A percentile compares a stretch with the other conserved stretches of the same genome.
Evolutionary conservation across 2,888 invertebrate genomes (phyloP).

Genomic region (Tillus elongatus): DNA sequence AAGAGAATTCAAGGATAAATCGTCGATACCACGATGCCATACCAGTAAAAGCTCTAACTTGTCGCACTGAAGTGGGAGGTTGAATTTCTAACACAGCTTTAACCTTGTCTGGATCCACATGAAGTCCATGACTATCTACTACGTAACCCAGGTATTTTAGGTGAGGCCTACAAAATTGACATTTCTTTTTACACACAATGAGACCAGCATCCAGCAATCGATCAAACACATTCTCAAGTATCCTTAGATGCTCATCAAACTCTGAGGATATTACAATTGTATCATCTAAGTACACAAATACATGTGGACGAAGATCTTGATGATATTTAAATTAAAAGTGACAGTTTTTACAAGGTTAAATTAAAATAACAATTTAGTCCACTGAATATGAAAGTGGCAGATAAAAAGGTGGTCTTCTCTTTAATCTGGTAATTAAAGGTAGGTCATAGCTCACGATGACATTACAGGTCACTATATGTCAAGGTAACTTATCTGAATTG

Average conservation of each 20-base stretch:
- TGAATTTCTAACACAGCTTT: constrained; percentile 18
- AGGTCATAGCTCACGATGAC: too few relatives aligned
- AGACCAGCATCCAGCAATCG: constrained; percentile 9
- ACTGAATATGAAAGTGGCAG: too few relatives aligned
- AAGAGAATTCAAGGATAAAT: constrained; percentile 13
- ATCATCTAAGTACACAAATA: constrained; percentile 17
- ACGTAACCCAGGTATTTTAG: constrained; percentile 15
- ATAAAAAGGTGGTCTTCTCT: too few relatives aligned
- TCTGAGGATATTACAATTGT: constrained; percentile 9
- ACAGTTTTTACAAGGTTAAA: too few relatives aligned
- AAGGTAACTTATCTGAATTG: too few relatives aligned
- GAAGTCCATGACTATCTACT: constrained; percentile 13
- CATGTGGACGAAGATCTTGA: constrained; percentile 16
- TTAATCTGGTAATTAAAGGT: too few relatives aligned
- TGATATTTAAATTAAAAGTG: too few relatives aligned
- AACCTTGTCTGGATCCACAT: constrained; percentile 19
- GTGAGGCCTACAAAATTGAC: constrained; percentile 15
- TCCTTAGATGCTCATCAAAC: constrained; percentile 8
- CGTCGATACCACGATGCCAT: constrained; percentile 16
- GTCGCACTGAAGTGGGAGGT: constrained; percentile 10
- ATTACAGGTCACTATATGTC: too few relatives aligned
- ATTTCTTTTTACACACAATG: constrained; percentile 15
- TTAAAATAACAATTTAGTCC: too few relatives aligned
- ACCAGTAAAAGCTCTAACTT: constrained; percentile 15
- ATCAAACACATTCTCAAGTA: constrained; percentile 9